phyloP scores from a whole-genome alignment of 2,888 invertebrate species.

The Machimus atricapillus region DNA sequence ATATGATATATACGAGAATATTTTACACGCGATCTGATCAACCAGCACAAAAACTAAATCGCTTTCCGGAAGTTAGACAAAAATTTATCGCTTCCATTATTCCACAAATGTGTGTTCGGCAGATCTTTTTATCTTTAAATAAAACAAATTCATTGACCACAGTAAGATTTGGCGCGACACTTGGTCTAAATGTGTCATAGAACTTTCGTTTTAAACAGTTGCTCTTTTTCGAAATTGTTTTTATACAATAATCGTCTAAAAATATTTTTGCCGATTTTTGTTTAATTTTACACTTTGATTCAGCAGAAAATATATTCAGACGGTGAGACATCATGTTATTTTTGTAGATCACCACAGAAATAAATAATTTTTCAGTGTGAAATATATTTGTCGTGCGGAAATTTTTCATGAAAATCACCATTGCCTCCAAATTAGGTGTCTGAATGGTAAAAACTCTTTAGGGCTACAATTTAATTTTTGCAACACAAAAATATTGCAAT shows the following conservation, averaged over 20 bases:
- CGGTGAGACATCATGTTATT: constrained; percentile 21
- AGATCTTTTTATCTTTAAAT: neutral
- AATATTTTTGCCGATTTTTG: constrained; percentile 26
- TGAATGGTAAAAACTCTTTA: neutral
- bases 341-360: neutral
- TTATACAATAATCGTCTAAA: neutral
- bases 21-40: neutral
- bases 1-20: neutral
- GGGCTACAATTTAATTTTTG: neutral
- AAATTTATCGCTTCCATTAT: neutral
- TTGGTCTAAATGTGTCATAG: constrained; percentile 20
- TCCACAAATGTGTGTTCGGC: neutral
- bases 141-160: neutral
- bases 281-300: constrained; percentile 31
- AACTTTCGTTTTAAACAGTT: constrained; percentile 12
- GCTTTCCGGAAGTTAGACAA: neutral
- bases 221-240: neutral
- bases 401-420: neutral
- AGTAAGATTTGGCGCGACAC: constrained; percentile 4
- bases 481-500: neutral
- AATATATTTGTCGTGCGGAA: neutral
- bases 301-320: constrained; percentile 26
- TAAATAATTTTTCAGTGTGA: constrained; percentile 13
- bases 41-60: neutral
- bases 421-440: neutral